Percentiles rank a stretch among this genome's conserved stretches.
Evolutionary conservation across 1,140 invertebrate species (phyloP).

Genomic region (Plutomurus gul): DNA sequence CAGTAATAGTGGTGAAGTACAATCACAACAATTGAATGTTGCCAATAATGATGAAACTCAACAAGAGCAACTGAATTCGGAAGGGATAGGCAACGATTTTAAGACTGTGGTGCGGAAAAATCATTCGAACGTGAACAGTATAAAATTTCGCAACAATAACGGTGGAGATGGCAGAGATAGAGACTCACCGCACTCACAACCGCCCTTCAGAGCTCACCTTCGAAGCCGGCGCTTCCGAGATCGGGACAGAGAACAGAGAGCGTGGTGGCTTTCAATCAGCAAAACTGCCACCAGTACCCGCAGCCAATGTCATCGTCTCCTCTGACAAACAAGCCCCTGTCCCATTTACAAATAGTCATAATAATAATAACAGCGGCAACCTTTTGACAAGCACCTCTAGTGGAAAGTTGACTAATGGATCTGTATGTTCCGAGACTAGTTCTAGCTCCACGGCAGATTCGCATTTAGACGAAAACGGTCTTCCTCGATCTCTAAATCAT

Average conservation of each 20-base stretch:
- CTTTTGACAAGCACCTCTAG: not conserved
- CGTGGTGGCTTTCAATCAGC: not conserved
- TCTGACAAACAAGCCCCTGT: not conserved
- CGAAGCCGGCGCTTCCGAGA: not conserved
- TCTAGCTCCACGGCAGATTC: conserved; percentile 29
- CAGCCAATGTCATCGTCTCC: too few relatives aligned
- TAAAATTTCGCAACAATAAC: conserved; percentile 30
- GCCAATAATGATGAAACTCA: not conserved
- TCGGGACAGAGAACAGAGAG: not conserved
- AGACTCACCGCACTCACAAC: not conserved
- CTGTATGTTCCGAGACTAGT: conserved; percentile 39
- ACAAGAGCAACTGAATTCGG: not conserved
- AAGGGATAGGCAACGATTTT: conserved; percentile 16
- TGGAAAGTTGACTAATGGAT: not conserved
- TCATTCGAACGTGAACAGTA: conserved; percentile 33
- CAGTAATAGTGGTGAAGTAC: not conserved
- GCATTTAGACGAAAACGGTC: conserved; percentile 30
- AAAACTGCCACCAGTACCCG: not conserved
- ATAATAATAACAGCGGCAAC: not conserved
- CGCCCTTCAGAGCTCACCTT: not conserved
- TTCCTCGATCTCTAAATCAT: not conserved
- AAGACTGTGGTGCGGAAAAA: conserved; percentile 40
- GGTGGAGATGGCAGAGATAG: not conserved
- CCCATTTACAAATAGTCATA: not conserved
- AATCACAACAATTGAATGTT: not conserved